Evolutionary conservation across 2,888 invertebrate genomes (phyloP), one percentile per base, ranked within the genome.

Genomic region (Agriotes lineatus): DNA sequence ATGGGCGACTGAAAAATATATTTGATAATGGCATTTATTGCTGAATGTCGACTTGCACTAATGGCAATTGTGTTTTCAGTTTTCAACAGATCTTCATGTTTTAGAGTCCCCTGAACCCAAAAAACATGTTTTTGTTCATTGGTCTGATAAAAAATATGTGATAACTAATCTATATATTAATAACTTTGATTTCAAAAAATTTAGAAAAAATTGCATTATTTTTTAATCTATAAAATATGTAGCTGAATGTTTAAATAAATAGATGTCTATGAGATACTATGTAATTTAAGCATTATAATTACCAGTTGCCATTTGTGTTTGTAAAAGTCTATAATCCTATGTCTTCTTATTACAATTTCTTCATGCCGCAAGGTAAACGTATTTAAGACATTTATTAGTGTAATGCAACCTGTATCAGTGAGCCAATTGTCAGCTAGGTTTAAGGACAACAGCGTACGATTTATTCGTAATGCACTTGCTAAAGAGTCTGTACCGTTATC

Each of bases 371-470:
- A 73, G 1, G 74, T 22, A 67, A 81, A 82, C 71, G 77, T 80
- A 67, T 71, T 72, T 59, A 81, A 70, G 16, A 75, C 65, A 6
- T 69, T 62, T 42, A 79, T 70, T 9, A 82, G 50, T 9, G 60
- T 35, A 9, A 22, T 25, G 10, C 78, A 75, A 3, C 80, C 82
- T 3, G 52, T 45, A 60, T 79, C 77, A 2, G 76, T 76, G 14
- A 82, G 79, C 69, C 77, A 76, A 70, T 82, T 82, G 67, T 81
- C 80, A 6, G 80, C 69, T 58, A 82, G 65, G 63, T 80, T 81
- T 22, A 82, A 57, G 2, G 77, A 77, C 6, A 75, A 48, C 6
- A 82, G 65, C 5, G 71, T 72, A 44, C 82, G 76, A 65, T 82
- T 82, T 14, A 76, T 70, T 54, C 83, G 80, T 52, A 85, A 75